phyloP scores from a whole-genome alignment of 2,888 invertebrate genomes.

The Drosophila stalkeri region DNA sequence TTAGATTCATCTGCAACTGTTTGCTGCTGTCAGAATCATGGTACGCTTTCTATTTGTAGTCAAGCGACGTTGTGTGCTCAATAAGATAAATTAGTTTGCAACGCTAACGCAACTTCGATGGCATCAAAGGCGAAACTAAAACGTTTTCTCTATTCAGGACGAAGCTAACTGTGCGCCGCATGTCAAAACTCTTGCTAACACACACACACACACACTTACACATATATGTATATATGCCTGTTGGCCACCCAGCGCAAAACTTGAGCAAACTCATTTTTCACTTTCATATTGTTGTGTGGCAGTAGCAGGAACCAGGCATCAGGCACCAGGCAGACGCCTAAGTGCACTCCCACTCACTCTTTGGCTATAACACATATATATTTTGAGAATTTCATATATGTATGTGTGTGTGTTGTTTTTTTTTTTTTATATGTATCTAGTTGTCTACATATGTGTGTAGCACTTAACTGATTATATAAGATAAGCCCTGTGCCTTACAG shows the following conservation, averaged over 20 bases:
- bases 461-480: conserved; percentile 79
- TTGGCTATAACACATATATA: background rate
- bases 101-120: conserved; percentile 57
- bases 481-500: conserved; percentile 36
- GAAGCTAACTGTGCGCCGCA: conserved; percentile 19
- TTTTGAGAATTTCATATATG: background rate
- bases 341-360: conserved; percentile 2
- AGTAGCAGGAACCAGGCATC: conserved; percentile 30
- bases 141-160: conserved; percentile 23
- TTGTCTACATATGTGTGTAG: conserved; percentile 45
- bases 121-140: conserved; percentile 66
- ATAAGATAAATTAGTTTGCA: conserved; percentile 77
- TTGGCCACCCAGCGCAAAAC: conserved; percentile 59
- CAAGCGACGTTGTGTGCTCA: conserved; percentile 40
- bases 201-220: conserved; percentile 15
- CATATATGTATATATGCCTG: conserved; percentile 37
- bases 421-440: conserved; percentile 1
- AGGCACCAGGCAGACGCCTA: conserved; percentile 27
- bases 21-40: conserved; percentile 54
- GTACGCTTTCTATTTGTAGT: conserved; percentile 55
- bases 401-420: too few relatives aligned
- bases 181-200: conserved; percentile 32
- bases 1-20: conserved; percentile 43
- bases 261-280: conserved; percentile 75
- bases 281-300: conserved; percentile 69